Evolutionary conservation across 2,797 vertebrate genomes (phyloP).

Genomic region (Gymnopithys bicolor): DNA sequence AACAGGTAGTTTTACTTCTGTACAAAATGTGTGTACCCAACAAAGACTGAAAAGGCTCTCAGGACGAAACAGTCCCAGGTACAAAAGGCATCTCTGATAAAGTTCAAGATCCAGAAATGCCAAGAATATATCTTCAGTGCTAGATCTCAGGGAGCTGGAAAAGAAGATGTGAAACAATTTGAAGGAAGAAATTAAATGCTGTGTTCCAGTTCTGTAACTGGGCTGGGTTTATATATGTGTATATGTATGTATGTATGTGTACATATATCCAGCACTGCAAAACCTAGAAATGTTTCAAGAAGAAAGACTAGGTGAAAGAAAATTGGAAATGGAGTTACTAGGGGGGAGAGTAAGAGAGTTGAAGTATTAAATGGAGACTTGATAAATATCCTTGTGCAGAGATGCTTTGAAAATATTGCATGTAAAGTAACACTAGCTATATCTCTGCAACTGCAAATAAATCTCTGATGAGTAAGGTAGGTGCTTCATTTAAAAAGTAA

Average conservation of each 20-base stretch:
- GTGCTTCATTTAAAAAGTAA: constrained; percentile 7
- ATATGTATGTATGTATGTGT: background rate
- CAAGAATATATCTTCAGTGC: background rate
- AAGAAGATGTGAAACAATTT: background rate
- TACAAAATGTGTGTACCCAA: background rate
- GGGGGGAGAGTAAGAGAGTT: background rate
- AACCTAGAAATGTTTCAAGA: background rate
- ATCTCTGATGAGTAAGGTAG: background rate
- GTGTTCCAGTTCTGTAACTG: background rate
- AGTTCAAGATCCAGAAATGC: background rate
- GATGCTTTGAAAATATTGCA: background rate
- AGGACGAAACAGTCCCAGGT: background rate
- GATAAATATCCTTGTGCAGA: constrained; percentile 1
- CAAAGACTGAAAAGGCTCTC: background rate
- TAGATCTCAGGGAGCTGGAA: background rate
- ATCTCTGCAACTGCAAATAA: constrained; percentile 13
- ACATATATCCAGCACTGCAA: background rate
- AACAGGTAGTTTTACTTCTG: background rate
- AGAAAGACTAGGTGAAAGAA: background rate
- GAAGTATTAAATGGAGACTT: constrained; percentile 26
- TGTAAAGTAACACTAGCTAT: background rate
- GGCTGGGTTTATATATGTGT: background rate
- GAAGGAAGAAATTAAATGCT: background rate
- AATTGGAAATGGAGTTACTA: constrained; percentile 24
- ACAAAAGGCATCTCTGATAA: background rate